Conservation (phyloP, 1,140 invertebrate genomes). For the Penaeus indicus region DNA sequence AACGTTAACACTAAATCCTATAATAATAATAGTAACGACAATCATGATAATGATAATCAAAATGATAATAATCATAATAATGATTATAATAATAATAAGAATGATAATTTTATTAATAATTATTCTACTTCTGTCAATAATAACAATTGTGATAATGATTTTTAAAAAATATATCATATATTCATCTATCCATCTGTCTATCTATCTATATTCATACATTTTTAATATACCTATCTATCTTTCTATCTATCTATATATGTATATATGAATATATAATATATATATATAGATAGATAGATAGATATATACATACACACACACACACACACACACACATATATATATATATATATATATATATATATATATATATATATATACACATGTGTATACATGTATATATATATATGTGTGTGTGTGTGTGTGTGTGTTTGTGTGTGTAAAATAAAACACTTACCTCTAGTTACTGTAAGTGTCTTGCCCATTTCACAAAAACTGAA, state of each 20-base stretch:
- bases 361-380: not conserved
- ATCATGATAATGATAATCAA: too few relatives aligned
- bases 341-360: too few relatives aligned
- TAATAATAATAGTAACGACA: too few relatives aligned
- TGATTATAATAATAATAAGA: too few relatives aligned
- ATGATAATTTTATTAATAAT: too few relatives aligned
- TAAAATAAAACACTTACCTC: not conserved
- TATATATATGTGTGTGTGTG: not conserved
- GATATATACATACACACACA: not conserved
- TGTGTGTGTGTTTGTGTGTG: not conserved
- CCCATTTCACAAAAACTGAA: not conserved
- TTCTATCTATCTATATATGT: too few relatives aligned
- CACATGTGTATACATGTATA: not conserved
- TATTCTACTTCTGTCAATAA: too few relatives aligned
- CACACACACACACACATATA: not conserved
- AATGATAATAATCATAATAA: too few relatives aligned
- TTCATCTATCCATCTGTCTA: not conserved
- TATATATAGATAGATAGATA: conserved; percentile 11
- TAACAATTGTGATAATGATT: not conserved
- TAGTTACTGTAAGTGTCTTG: not conserved
- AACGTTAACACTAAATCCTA: too few relatives aligned
- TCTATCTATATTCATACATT: too few relatives aligned
- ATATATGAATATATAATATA: not conserved
- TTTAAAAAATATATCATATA: not conserved
- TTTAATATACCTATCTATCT: too few relatives aligned